Evolutionary conservation across 2,888 invertebrate genomes (phyloP).

Genomic region (Chloroclystis v-ata): DNA sequence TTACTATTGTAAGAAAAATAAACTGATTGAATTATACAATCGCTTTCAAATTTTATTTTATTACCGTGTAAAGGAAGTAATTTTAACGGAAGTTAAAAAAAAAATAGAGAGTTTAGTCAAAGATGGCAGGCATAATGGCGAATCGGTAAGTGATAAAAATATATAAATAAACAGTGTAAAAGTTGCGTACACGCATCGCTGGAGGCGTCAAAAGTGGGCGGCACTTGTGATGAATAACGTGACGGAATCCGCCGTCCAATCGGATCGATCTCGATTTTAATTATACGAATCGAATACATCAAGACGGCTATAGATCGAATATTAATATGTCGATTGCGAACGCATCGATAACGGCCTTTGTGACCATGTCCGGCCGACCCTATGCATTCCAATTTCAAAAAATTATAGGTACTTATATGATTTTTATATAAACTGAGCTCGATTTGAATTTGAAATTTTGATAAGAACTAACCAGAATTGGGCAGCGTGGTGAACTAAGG

Average conservation of each 20-base stretch:
- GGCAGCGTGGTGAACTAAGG: too few relatives aligned
- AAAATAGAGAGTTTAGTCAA: too few relatives aligned
- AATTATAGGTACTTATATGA: conserved; percentile 68
- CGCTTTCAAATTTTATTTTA: conserved; percentile 28
- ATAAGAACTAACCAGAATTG: too few relatives aligned
- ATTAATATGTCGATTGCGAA: conserved; percentile 74
- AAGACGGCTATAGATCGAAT: conserved; percentile 70
- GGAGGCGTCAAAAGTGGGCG: conserved; percentile 76
- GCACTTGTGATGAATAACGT: conserved; percentile 70
- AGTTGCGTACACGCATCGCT: conserved; percentile 68
- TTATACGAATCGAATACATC: conserved; percentile 75
- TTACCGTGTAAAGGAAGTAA: too few relatives aligned
- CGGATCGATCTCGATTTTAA: conserved; percentile 74
- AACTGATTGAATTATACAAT: conserved; percentile 14
- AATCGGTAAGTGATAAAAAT: conserved; percentile 49
- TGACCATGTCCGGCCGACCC: conserved; percentile 32
- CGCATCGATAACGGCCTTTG: conserved; percentile 61
- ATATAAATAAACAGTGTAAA: conserved; percentile 58
- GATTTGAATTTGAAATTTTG: too few relatives aligned
- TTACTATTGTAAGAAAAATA: conserved; percentile 14
- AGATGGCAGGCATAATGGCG: conserved; percentile 48
- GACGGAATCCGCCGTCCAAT: conserved; percentile 72
- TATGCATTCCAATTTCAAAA: conserved; percentile 48
- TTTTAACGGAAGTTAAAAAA: too few relatives aligned
- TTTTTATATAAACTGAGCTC: too few relatives aligned